Evolutionary conservation across 2,797 vertebrate genomes (phyloP), one percentile per base, ranked within the genome.

Genomic region (Chelonia mydas): DNA sequence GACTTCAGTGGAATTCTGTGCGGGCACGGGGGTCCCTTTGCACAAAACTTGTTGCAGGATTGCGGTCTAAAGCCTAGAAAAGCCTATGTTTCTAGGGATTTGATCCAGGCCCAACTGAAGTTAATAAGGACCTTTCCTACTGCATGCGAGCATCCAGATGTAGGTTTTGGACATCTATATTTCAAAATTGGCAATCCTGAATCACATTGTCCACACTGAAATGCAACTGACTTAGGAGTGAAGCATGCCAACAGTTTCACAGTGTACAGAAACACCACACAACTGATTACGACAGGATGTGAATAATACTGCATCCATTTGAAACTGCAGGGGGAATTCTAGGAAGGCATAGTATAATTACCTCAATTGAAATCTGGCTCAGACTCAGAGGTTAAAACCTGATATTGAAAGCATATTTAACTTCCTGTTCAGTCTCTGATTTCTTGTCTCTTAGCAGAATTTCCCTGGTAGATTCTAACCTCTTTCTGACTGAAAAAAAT

Each of bases 321-420:
- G 49, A 72, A 95, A 72, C 83, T 89, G 41, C 55, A 33, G 12
- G 5, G 33, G 59, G 19, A 90, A 72, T 28, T 90, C n/a, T 19
- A 77, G 79, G 45, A 79, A 68, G 74, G 82, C n/a, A 65, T 25
- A 25, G 1, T 41, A 79, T 83, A 50, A 21, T 33, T 23, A 54
- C 59, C 2, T 83, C 45, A 49, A 74, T 54, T 59, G 49, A 92
- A 88, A 84, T 77, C 47, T 88, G 86, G 17, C 49, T 86, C 11
- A 59, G 41, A 2, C 0, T 0, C 16, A 80, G 5, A 37, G 68
- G 90, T 92, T 87, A 72, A 77, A 33, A 5, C 16, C 3, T 4
- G 1, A 7, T 55, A 7, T 59, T 19, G 5, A 37, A 89, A 81
- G 4, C 5, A 1, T 53, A 55, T 37, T 13, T 88, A 37, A 33